Conservation (phyloP, 2,888 invertebrate genomes). For the Selenia dentaria region DNA sequence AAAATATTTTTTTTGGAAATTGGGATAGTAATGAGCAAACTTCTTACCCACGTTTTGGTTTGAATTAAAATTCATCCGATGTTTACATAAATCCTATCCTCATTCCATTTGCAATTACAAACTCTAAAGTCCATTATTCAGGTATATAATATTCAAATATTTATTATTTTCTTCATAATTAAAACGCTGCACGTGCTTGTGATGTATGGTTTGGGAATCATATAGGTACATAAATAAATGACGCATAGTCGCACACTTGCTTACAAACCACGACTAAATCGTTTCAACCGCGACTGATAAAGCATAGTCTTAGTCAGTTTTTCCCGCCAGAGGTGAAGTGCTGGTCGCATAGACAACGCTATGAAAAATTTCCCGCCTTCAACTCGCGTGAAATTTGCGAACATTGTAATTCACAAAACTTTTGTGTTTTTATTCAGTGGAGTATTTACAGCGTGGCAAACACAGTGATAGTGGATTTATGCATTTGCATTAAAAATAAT, state of each 20-base stretch:
- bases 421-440: slow-evolving; percentile 1
- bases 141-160: no score
- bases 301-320: slow-evolving; percentile 10
- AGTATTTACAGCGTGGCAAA: neutral
- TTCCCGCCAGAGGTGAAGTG: slow-evolving; percentile 13
- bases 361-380: slow-evolving; percentile 10
- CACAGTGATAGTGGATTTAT: slow-evolving; percentile 11
- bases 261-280: slow-evolving; percentile 9
- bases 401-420: slow-evolving; percentile 10
- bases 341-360: slow-evolving; percentile 8
- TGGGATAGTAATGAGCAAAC: no score
- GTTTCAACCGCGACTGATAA: slow-evolving; percentile 9
- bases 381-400: slow-evolving; percentile 7
- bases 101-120: no score
- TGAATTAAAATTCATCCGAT: no score
- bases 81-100: no score
- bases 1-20: no score
- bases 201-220: neutral
- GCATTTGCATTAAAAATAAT: neutral
- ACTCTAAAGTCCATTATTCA: no score
- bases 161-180: neutral
- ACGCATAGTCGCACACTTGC: no score
- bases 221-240: slow-evolving; percentile 1
- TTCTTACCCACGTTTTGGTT: no score
- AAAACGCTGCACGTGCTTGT: neutral